Percentiles rank a stretch among this genome's conserved stretches.
phyloP scores from a whole-genome alignment of 2,888 invertebrate species.

The Leptodirus hochenwartii region DNA sequence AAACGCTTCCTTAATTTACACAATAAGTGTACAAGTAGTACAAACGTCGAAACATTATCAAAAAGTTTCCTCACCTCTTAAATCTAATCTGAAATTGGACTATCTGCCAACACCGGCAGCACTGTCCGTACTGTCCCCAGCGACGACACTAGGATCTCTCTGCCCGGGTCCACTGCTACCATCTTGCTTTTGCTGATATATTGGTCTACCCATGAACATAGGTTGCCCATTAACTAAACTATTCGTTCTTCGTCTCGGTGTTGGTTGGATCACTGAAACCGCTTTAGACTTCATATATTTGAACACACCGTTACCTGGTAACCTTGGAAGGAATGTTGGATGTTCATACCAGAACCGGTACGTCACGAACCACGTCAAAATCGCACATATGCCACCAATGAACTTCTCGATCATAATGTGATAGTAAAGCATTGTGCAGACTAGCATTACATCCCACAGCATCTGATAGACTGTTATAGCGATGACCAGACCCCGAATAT shows the following conservation, averaged over 20 bases:
- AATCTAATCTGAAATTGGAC: too few relatives aligned
- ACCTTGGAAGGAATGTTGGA: constrained; percentile 40
- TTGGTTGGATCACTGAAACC: constrained; percentile 20
- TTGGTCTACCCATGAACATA: constrained; percentile 66
- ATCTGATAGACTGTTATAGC: constrained; percentile 60
- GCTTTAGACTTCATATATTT: constrained; percentile 46
- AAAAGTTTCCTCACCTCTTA: too few relatives aligned
- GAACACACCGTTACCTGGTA: constrained; percentile 65
- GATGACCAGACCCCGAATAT: constrained; percentile 60
- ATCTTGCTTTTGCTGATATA: constrained; percentile 22
- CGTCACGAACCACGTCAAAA: constrained; percentile 78
- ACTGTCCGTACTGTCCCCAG: too few relatives aligned
- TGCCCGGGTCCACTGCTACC: too few relatives aligned
- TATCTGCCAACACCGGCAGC: too few relatives aligned
- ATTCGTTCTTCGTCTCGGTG: constrained; percentile 27
- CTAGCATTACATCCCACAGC: constrained; percentile 91
- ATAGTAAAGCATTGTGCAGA: constrained; percentile 85
- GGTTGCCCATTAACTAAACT: constrained; percentile 27
- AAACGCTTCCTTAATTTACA: too few relatives aligned
- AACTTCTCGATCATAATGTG: constrained; percentile 95
- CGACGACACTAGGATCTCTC: constrained; percentile 5
- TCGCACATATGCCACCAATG: constrained; percentile 69
- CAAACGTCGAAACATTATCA: too few relatives aligned
- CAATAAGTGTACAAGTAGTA: too few relatives aligned
- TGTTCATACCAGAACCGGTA: constrained; percentile 65